A percentile compares a stretch with the other conserved stretches of the same genome.
Evolutionary conservation across 2,113 vertebrate species (phyloP).

Genomic region (Ellobius talpinus): DNA sequence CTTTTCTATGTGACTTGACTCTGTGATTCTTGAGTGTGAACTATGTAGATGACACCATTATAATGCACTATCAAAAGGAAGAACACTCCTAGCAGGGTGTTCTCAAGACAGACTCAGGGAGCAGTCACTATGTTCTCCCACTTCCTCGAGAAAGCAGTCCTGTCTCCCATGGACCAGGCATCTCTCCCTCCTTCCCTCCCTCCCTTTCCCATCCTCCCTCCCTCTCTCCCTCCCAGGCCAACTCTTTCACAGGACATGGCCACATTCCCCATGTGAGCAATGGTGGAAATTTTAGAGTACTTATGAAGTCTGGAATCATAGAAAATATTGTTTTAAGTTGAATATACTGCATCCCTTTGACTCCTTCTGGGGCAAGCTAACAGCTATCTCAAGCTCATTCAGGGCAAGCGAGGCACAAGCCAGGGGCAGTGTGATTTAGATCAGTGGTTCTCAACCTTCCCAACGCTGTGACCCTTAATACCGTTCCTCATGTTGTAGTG

Average conservation of each 20-base stretch:
- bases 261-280: neutral
- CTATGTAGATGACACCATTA: neutral
- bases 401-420: neutral
- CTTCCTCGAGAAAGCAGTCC: neutral
- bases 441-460: neutral
- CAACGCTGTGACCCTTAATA: neutral
- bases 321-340: neutral
- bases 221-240: neutral
- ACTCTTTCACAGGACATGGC: neutral
- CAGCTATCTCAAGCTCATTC: neutral
- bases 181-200: neutral
- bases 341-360: neutral
- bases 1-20: neutral
- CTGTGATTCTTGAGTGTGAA: neutral
- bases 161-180: neutral
- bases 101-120: slow-evolving; percentile 16
- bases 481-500: too few species aligned
- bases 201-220: neutral
- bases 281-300: neutral
- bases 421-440: neutral
- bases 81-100: neutral
- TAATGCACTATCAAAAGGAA: neutral
- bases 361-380: neutral
- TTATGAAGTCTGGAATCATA: neutral
- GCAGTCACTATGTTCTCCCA: neutral